Evolutionary conservation across 1,140 invertebrate species (phyloP), one percentile per base, ranked within the genome.

Genomic region (Cotesia vestalis): DNA sequence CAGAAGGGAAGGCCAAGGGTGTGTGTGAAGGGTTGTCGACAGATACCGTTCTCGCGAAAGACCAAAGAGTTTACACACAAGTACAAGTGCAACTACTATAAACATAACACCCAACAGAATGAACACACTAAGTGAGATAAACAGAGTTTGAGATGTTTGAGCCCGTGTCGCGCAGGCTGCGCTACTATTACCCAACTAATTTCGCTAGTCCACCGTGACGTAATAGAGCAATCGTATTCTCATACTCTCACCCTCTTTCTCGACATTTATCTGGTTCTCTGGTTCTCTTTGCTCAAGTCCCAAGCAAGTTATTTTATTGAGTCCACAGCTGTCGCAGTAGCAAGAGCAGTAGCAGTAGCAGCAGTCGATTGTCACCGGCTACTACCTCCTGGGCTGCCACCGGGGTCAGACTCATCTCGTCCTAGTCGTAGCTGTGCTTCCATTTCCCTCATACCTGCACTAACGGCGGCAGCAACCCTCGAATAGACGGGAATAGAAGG

Each of bases 281-380:
- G 8, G 35, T 60, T 53, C n/a, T 20, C 51, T 36, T 14, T 51
- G 11, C 38, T 64, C 12, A 36, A 36, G 59, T 53, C 14, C n/a
- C 52, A 53, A 75, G 78, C 78, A 84, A 85, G 85, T 87, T 87
- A 87, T 87, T 87, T 87, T 87, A 87, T 87, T 87, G 85, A 82
- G 72, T 81, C 72, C 77, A 73, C 85, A 87, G 85, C 85, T 86
- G 86, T 87, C 83, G 85, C 83, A 78, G 63, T 53, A 68, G 64
- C 83, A 78, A 55, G 38, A 68, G 64, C 79, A 61, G 38, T 40
- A 51, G 59, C 70, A 71, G 59, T 40, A 51, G 59, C 70, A 71
- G 52, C 75, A 83, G 82, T 82, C 84, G 82, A 86, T 86, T 86
- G 84, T 85, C 84, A 85, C 81, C 81, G 81, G 82, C 80, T 59